Conservation (phyloP, 2,888 invertebrate genomes). For the Mimachlamys varia region DNA sequence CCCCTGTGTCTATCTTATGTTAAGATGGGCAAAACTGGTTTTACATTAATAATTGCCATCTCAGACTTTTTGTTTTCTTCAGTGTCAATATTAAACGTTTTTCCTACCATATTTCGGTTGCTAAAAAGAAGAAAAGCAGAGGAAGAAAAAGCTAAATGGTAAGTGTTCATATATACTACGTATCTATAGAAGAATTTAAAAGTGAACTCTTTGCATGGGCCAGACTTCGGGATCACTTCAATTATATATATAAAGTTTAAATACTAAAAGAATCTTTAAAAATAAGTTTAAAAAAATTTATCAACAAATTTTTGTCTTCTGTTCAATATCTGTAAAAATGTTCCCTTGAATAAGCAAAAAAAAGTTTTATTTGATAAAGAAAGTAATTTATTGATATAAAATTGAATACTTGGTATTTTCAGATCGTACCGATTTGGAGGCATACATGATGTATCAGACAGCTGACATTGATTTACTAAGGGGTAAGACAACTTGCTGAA, state of each 20-base stretch:
- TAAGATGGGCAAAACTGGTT: not conserved
- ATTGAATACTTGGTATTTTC: not conserved
- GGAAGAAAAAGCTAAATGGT: not conserved
- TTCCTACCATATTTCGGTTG: not conserved
- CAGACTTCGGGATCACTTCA: conserved; percentile 2
- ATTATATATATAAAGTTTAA: no score
- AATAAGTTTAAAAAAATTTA: no score
- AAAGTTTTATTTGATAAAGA: not conserved
- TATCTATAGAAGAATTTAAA: not conserved
- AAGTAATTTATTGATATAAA: not conserved
- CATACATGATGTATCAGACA: not conserved
- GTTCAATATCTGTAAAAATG: not conserved
- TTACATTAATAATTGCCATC: not conserved
- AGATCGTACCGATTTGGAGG: not conserved
- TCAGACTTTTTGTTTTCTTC: not conserved
- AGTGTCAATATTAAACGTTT: not conserved
- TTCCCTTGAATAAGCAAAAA: no score
- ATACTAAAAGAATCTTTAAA: no score
- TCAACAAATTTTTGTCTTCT: no score
- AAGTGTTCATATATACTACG: not conserved
- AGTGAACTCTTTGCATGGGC: conserved; percentile 15
- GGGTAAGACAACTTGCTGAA: not conserved
- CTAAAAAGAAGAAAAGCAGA: not conserved
- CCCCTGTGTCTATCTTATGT: not conserved
- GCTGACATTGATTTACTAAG: not conserved